Percentiles rank a stretch among this genome's conserved stretches.
phyloP scores from a whole-genome alignment of 2,113 vertebrate genomes.

The Ia io region DNA sequence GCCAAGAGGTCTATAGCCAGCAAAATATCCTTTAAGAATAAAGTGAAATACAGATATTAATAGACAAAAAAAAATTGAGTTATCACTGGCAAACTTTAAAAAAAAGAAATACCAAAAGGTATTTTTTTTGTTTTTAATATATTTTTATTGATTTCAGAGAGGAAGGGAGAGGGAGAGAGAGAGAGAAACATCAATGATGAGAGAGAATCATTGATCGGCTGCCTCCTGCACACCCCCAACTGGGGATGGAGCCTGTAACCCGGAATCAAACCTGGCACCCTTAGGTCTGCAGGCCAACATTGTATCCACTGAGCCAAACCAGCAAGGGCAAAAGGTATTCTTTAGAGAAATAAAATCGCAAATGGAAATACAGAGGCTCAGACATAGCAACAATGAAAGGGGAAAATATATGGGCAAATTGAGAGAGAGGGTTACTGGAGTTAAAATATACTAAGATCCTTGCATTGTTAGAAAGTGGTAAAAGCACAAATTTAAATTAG shows the following conservation, averaged over 20 bases:
- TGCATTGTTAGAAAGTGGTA: not conserved
- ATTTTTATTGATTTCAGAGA: too few relatives aligned
- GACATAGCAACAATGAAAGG: not conserved
- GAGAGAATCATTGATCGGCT: too few relatives aligned
- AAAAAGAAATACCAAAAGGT: not conserved
- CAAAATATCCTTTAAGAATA: not conserved
- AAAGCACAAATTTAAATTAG: not conserved
- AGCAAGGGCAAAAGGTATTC: not conserved
- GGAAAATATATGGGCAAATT: not conserved
- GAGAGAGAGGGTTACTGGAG: not conserved
- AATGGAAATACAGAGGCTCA: not conserved
- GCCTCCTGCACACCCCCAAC: too few relatives aligned
- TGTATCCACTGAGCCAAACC: not conserved
- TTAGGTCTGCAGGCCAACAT: not conserved
- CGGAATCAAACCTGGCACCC: not conserved
- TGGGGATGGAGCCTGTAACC: too few relatives aligned
- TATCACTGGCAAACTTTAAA: not conserved
- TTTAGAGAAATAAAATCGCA: not conserved
- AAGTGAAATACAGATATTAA: not conserved
- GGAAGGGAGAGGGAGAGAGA: too few relatives aligned
- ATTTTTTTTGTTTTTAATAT: not conserved
- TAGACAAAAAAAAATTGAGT: constrained; percentile 14
- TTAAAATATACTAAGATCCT: not conserved
- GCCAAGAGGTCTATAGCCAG: not conserved
- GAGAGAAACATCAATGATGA: too few relatives aligned